Conservation (phyloP, 1,140 invertebrate species). For the Hyposmocoma kahamanoa region DNA sequence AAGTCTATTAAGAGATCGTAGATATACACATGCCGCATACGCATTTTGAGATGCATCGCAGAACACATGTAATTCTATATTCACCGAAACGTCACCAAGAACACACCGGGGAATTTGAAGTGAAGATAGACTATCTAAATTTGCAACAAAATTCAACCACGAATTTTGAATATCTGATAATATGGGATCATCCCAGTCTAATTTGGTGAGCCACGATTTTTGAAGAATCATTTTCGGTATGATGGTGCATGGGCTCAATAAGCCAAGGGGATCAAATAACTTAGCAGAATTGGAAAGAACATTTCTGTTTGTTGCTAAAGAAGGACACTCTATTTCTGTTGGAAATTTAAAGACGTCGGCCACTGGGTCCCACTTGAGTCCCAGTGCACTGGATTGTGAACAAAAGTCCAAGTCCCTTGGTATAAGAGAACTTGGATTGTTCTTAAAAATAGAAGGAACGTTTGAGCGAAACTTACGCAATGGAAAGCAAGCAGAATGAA, state of each 20-base stretch:
- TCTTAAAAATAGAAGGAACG: conserved; percentile 4
- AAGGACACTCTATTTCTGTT: background rate
- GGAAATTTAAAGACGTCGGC: conserved; percentile 9
- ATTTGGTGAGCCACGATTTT: background rate
- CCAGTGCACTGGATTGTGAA: conserved; percentile 11
- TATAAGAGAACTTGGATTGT: background rate
- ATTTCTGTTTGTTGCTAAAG: conserved; percentile 6
- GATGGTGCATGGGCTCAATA: background rate
- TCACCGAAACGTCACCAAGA: background rate
- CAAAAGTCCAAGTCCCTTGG: background rate
- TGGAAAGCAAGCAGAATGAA: conserved; percentile 15
- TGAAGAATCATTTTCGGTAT: background rate
- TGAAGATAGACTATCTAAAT: background rate
- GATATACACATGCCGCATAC: background rate
- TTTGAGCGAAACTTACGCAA: conserved; percentile 24
- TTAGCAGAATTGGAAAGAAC: conserved; percentile 16
- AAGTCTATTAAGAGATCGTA: background rate
- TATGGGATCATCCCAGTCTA: background rate
- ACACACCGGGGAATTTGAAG: background rate
- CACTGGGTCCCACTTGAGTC: conserved; percentile 13
- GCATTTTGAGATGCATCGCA: background rate
- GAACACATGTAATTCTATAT: background rate
- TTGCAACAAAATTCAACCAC: background rate
- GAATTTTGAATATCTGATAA: background rate
- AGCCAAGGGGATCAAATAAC: background rate